Conservation (phyloP, 2,113 vertebrate genomes). For the Drymodes brunneopygia region DNA sequence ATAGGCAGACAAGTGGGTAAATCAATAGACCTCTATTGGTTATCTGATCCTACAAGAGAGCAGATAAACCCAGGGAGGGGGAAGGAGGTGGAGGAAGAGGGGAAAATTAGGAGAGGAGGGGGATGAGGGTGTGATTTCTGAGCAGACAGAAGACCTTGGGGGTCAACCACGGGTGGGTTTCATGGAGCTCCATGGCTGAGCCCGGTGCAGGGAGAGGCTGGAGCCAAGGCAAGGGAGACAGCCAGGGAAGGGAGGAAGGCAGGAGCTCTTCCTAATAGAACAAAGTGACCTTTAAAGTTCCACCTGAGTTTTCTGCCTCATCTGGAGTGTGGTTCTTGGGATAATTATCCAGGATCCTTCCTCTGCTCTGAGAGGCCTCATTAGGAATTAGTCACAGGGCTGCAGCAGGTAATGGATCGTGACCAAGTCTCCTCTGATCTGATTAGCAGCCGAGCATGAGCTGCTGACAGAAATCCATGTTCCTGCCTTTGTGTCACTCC, state of each 20-base stretch:
- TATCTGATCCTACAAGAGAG: not conserved
- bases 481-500: not conserved
- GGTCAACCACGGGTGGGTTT: not conserved
- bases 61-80: not conserved
- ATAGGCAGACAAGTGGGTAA: not conserved
- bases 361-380: conserved; percentile 5
- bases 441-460: not conserved
- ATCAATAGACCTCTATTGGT: not conserved
- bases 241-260: fast-evolving
- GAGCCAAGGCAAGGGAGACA: not conserved
- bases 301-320: not conserved
- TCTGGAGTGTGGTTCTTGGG: not conserved
- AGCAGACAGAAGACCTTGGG: not conserved
- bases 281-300: not conserved
- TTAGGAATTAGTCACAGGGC: conserved; percentile 35
- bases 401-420: conserved; percentile 10
- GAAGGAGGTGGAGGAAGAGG: not conserved
- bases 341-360: not conserved
- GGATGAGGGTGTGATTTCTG: not conserved
- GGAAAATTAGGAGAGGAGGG: not conserved
- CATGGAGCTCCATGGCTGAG: not conserved
- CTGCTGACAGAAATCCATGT: conserved; percentile 12
- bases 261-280: not conserved
- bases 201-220: not conserved
- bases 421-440: not conserved